Conservation (phyloP, 1,140 invertebrate species). For the Mycetomoellerius zeteki region DNA sequence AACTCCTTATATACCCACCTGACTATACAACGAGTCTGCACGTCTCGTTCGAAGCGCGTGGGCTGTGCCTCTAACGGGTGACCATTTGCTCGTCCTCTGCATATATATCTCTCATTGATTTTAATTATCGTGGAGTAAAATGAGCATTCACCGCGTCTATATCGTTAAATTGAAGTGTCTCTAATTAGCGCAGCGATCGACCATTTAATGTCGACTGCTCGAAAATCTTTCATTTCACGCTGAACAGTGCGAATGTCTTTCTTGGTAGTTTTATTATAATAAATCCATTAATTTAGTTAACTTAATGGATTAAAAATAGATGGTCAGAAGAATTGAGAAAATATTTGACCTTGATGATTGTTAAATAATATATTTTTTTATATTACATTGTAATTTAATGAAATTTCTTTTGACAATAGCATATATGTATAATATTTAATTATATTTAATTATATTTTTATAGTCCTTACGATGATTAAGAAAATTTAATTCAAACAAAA, state of each 20-base stretch:
- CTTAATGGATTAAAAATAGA: background rate
- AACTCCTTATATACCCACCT: conserved; percentile 78
- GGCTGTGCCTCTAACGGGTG: conserved; percentile 75
- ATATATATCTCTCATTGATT: conserved; percentile 4
- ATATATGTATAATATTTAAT: background rate
- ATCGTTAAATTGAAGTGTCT: conserved; percentile 36
- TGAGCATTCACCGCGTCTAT: conserved; percentile 3
- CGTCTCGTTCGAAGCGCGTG: conserved; percentile 73
- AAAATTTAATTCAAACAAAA: background rate
- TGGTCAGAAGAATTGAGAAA: background rate
- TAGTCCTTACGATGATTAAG: background rate
- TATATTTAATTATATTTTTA: too few relatives aligned
- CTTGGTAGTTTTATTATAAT: background rate
- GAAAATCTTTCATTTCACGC: background rate
- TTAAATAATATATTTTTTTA: background rate
- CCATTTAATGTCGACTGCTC: conserved; percentile 15
- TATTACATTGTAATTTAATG: background rate
- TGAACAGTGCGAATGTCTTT: background rate
- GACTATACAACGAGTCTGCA: conserved; percentile 69
- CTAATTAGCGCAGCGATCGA: conserved; percentile 41
- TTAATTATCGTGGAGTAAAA: conserved; percentile 40
- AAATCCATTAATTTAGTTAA: background rate
- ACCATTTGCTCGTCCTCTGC: conserved; percentile 19
- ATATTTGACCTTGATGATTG: background rate
- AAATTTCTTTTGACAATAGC: background rate